Conservation (phyloP, 2,888 invertebrate species). For the Caenorhabditis panamensis region DNA sequence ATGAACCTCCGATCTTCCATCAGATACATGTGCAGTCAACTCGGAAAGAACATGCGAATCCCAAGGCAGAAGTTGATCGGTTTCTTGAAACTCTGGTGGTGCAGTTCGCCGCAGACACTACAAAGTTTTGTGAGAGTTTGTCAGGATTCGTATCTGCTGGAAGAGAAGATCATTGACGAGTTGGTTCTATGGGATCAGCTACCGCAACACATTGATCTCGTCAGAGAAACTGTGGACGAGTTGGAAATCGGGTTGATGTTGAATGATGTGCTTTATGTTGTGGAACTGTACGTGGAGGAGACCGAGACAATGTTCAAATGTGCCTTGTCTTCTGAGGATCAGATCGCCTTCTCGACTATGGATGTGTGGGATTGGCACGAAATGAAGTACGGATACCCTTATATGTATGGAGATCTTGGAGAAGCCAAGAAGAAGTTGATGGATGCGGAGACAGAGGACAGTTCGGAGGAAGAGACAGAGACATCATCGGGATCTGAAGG, state of each 20-base stretch:
- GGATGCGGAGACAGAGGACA: background rate
- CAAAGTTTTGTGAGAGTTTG: conserved; percentile 11
- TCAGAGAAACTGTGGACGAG: conserved; percentile 3
- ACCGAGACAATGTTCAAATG: background rate
- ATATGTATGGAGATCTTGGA: background rate
- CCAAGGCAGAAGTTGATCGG: background rate
- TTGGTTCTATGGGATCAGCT: background rate
- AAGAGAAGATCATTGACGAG: background rate
- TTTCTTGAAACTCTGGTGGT: conserved; percentile 46
- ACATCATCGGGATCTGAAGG: background rate
- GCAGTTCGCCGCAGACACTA: conserved; percentile 12
- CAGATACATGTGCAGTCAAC: background rate
- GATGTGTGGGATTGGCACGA: conserved; percentile 13
- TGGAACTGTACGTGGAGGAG: conserved; percentile 38
- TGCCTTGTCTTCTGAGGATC: background rate
- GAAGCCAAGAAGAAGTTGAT: background rate
- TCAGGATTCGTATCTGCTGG: background rate
- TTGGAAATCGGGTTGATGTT: conserved; percentile 21
- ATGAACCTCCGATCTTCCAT: conserved; percentile 19
- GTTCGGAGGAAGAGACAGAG: conserved; percentile 8
- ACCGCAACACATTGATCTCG: background rate
- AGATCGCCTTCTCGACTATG: conserved; percentile 12
- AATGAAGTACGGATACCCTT: background rate
- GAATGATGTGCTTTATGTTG: conserved; percentile 22
- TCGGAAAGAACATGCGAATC: background rate